Evolutionary conservation across 2,797 vertebrate species (phyloP).

Genomic region (Cyprinodon diabolis): DNA sequence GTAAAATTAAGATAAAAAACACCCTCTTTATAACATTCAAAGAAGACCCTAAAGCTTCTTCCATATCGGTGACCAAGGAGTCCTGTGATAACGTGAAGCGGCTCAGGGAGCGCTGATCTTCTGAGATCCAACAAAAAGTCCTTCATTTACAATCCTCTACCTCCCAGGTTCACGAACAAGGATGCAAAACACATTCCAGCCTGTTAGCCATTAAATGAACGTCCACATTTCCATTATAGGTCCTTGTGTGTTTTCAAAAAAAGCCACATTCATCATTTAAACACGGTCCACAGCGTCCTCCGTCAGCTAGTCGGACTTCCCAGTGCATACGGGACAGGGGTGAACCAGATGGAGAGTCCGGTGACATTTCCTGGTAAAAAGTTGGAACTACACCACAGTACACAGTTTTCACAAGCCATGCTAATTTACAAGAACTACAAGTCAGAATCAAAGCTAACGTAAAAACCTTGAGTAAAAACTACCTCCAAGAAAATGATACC

Average conservation of each 20-base stretch:
- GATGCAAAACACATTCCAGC: conserved; percentile 39
- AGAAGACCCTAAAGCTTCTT: conserved; percentile 21
- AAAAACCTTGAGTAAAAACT: conserved; percentile 63
- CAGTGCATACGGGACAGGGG: conserved; percentile 3
- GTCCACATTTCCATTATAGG: not conserved
- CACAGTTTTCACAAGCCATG: conserved; percentile 92
- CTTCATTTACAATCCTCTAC: conserved; percentile 32
- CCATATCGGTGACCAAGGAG: conserved; percentile 14
- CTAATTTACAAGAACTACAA: conserved; percentile 87
- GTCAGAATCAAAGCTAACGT: conserved; percentile 44
- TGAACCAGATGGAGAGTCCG: conserved; percentile 30
- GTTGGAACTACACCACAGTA: conserved; percentile 90
- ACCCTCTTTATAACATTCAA: conserved; percentile 42
- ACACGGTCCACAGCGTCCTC: conserved; percentile 1
- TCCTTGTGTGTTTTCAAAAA: conserved; percentile 2
- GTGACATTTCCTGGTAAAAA: conserved; percentile 81
- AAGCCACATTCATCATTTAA: conserved; percentile 34
- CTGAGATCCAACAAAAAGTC: conserved; percentile 15
- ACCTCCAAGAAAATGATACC: conserved; percentile 68
- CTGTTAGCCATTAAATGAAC: conserved; percentile 38
- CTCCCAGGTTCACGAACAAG: conserved; percentile 16
- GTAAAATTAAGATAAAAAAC: conserved; percentile 18
- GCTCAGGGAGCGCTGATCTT: not conserved
- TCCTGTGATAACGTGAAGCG: conserved; percentile 10
- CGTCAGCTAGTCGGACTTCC: conserved; percentile 13